phyloP scores from a whole-genome alignment of 2,797 vertebrate species.

The Sebastes jordani region DNA sequence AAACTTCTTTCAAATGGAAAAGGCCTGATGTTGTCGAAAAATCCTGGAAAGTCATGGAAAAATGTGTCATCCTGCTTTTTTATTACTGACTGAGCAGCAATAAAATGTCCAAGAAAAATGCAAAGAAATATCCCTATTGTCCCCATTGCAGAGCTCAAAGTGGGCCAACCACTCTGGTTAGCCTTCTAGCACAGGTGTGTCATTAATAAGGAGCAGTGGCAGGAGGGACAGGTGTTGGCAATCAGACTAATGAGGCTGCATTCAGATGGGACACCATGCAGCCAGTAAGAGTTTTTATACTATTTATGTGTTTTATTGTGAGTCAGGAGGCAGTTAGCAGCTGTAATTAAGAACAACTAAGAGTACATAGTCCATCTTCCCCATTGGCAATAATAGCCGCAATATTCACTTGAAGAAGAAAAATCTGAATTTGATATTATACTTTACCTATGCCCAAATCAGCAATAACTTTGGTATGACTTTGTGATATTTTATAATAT shows the following conservation, averaged over 20 bases:
- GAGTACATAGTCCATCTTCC: not conserved
- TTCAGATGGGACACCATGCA: not conserved
- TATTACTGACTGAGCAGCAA: not conserved
- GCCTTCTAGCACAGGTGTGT: accelerated
- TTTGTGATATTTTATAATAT: not conserved
- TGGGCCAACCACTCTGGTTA: not conserved
- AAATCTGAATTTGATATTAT: not conserved
- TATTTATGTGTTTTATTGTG: not conserved
- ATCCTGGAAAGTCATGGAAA: not conserved
- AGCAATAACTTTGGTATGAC: not conserved
- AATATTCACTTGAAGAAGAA: too few relatives aligned
- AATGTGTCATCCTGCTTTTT: not conserved
- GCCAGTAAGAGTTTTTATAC: not conserved
- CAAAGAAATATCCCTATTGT: not conserved
- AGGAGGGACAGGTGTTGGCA: conserved; percentile 42
- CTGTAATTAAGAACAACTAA: not conserved
- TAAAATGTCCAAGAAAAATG: conserved; percentile 6
- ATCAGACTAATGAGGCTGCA: conserved; percentile 37
- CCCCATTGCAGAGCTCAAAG: conserved; percentile 46
- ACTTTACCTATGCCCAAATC: not conserved
- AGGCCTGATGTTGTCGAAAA: conserved; percentile 8
- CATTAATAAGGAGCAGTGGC: conserved; percentile 27
- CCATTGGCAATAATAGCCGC: not conserved
- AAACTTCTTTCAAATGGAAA: conserved; percentile 26
- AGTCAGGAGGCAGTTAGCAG: not conserved